Percentiles rank a stretch among this genome's conserved stretches.
These are phyloP conservation scores for Megatriorchis doriae DNA, from an alignment of 2,113 vertebrate species.

Conservation along the genomic window DNA sequence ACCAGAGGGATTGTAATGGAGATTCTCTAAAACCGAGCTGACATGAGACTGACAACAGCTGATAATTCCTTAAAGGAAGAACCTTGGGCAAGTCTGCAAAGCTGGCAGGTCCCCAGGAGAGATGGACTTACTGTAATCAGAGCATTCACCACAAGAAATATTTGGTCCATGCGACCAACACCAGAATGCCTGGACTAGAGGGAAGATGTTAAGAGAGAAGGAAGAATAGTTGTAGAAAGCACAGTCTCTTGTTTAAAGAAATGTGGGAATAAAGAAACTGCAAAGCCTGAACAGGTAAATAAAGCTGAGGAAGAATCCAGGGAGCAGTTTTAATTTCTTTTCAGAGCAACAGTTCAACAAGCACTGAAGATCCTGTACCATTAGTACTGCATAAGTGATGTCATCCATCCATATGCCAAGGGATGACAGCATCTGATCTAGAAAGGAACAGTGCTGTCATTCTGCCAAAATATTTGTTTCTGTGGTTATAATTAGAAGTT, in stretches of 20 bases:
- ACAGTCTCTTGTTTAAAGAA: background rate
- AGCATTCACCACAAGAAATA: background rate
- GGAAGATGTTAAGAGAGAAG: background rate
- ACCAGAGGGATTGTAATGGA: background rate
- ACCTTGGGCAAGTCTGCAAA: background rate
- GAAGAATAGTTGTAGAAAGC: background rate
- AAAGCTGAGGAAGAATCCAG: background rate
- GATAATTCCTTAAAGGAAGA: background rate
- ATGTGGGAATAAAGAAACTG: background rate
- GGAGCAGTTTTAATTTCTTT: background rate
- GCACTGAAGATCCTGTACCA: background rate
- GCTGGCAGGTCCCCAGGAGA: background rate
- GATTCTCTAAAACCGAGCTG: background rate
- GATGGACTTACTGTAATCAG: background rate
- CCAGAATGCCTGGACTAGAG: background rate
- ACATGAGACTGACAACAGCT: background rate
- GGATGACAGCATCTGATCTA: background rate
- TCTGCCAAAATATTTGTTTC: background rate
- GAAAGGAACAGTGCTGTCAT: background rate
- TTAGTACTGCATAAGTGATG: background rate
- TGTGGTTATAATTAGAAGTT: background rate
- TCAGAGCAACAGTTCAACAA: background rate
- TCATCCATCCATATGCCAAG: background rate
- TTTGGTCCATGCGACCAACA: background rate
- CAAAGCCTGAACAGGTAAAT: background rate